These are phyloP conservation scores for Macquaria ambigua DNA, from an alignment of 2,113 vertebrate genomes.

Conservation along the genomic window DNA sequence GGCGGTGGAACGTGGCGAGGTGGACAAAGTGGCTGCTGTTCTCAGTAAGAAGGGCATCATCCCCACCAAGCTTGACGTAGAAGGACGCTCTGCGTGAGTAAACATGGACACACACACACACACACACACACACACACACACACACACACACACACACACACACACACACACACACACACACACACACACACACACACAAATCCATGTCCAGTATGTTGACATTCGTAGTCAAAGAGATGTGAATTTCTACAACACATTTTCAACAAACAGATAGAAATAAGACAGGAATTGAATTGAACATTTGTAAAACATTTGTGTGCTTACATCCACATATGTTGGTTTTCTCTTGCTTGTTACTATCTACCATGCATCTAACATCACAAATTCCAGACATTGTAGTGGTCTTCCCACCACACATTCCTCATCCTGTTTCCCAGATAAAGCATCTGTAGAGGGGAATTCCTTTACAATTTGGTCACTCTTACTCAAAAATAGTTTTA, in stretches of 20 bases:
- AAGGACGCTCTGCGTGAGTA: slow-evolving; percentile 97
- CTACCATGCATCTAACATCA: neutral
- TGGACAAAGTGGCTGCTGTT: slow-evolving; percentile 93
- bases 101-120: neutral
- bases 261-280: neutral
- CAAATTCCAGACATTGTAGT: slow-evolving; percentile 44
- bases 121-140: neutral
- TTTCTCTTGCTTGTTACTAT: neutral
- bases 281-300: neutral
- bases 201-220: neutral
- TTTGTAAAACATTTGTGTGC: neutral
- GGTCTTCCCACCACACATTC: slow-evolving; percentile 8
- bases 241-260: neutral
- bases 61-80: slow-evolving; percentile 94
- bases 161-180: neutral
- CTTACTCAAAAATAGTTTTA: slow-evolving; percentile 21
- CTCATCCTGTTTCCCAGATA: slow-evolving; percentile 20
- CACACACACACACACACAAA: neutral
- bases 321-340: neutral
- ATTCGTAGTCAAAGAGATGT: neutral
- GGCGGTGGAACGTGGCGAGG: slow-evolving; percentile 95
- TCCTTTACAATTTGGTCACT: slow-evolving; percentile 26
- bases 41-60: slow-evolving; percentile 95
- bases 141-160: neutral
- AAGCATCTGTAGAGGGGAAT: slow-evolving; percentile 19